Evolutionary conservation across 2,888 invertebrate genomes (phyloP).

Genomic region (Noctua janthina): DNA sequence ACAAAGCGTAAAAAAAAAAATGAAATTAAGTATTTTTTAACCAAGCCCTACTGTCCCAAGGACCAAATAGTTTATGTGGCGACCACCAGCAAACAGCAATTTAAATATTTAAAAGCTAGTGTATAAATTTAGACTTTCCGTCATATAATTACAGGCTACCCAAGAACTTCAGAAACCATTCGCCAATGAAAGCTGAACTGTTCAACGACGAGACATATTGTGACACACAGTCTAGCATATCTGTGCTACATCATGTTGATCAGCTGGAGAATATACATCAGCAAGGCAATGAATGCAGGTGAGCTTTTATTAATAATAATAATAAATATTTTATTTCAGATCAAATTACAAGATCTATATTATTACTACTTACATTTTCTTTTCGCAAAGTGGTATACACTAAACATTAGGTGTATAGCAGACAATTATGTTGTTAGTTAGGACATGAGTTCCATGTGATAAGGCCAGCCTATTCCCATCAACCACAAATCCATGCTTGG

Average conservation of each 20-base stretch:
- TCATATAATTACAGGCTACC: constrained; percentile 50
- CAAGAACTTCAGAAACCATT: constrained; percentile 55
- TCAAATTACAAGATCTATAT: no score
- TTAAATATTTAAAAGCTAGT: no score
- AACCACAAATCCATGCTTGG: neutral
- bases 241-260: constrained; percentile 73
- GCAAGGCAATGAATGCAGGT: constrained; percentile 52
- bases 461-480: no score
- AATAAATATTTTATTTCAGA: no score
- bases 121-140: neutral
- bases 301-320: neutral
- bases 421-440: neutral
- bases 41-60: no score
- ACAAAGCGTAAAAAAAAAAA: no score
- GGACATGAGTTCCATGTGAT: neutral
- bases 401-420: neutral
- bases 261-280: constrained; percentile 61
- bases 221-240: constrained; percentile 76
- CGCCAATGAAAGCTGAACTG: constrained; percentile 55
- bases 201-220: constrained; percentile 71
- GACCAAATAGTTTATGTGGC: no score
- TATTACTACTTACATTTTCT: neutral
- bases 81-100: no score
- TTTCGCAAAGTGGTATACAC: no score
- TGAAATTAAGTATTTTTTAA: no score